A percentile compares a stretch with the other conserved stretches of the same genome.
Evolutionary conservation across 2,888 invertebrate genomes (phyloP).

Genomic region (Gastracanthus pulcherrimus): DNA sequence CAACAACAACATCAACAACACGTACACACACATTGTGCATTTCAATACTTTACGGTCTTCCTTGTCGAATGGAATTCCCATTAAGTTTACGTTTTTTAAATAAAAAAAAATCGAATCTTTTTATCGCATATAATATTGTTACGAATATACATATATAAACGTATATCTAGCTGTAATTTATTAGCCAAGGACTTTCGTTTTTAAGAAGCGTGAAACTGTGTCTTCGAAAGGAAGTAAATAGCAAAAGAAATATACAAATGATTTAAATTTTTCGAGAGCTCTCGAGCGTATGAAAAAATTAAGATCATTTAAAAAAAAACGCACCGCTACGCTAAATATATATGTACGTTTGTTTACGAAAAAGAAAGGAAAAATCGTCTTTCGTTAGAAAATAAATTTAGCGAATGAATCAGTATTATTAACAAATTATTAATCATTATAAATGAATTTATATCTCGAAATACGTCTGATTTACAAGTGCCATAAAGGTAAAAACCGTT

Average conservation of each 20-base stretch:
- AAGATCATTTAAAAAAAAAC: conserved; percentile 28
- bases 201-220: conserved; percentile 11
- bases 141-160: conserved; percentile 41
- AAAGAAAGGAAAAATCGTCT: conserved; percentile 30
- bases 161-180: conserved; percentile 36
- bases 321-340: conserved; percentile 17
- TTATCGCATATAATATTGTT: conserved; percentile 48
- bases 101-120: conserved; percentile 45
- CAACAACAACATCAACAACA: conserved; percentile 6
- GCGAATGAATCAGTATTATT: conserved; percentile 52
- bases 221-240: conserved; percentile 9
- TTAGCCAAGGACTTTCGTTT: conserved; percentile 32
- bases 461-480: conserved; percentile 53
- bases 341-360: conserved; percentile 13
- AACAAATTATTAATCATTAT: conserved; percentile 47
- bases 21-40: conserved; percentile 60
- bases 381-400: conserved; percentile 49
- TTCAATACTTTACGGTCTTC: conserved; percentile 71
- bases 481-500: conserved; percentile 39
- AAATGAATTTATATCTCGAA: conserved; percentile 45
- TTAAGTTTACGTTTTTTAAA: conserved; percentile 50
- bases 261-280: conserved; percentile 26
- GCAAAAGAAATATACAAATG: neutral
- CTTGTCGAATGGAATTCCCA: conserved; percentile 59
- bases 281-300: neutral